Percentiles rank a stretch among this genome's conserved stretches.
Evolutionary conservation across 2,888 invertebrate genomes (phyloP).

Genomic region (Scelioninae gen. 2): DNA sequence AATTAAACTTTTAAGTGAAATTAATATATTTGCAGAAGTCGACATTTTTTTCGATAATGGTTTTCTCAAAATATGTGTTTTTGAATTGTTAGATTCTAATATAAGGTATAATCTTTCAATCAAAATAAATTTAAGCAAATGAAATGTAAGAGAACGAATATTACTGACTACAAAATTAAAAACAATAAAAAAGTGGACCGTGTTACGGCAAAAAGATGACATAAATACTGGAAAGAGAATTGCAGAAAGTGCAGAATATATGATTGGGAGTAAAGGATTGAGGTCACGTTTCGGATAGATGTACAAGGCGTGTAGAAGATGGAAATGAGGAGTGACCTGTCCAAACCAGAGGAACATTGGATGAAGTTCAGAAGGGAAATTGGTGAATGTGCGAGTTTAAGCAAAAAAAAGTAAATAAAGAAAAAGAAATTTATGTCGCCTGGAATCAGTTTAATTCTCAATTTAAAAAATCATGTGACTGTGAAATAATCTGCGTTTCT

Average conservation of each 20-base stretch:
- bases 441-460: constrained; percentile 7
- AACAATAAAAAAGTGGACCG: not conserved
- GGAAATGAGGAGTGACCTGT: constrained; percentile 44
- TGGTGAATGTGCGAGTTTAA: constrained; percentile 1
- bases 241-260: constrained; percentile 43
- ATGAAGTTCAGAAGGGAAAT: constrained; percentile 8
- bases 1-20: too few species aligned
- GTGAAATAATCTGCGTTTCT: too few species aligned
- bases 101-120: too few species aligned
- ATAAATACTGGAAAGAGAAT: constrained; percentile 20
- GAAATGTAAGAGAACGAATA: not conserved
- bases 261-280: constrained; percentile 42
- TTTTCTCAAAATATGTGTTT: too few species aligned
- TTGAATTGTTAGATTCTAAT: not conserved
- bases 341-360: constrained; percentile 32
- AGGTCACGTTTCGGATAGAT: constrained; percentile 49
- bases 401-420: not conserved
- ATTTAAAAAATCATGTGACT: too few species aligned
- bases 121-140: not conserved
- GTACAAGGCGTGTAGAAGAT: constrained; percentile 45
- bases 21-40: too few species aligned
- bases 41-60: too few species aligned
- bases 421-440: not conserved
- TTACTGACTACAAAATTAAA: too few species aligned
- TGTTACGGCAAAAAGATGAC: constrained; percentile 9